Evolutionary conservation across 2,113 vertebrate species (phyloP).

Genomic region (Eptesicus fuscus): DNA sequence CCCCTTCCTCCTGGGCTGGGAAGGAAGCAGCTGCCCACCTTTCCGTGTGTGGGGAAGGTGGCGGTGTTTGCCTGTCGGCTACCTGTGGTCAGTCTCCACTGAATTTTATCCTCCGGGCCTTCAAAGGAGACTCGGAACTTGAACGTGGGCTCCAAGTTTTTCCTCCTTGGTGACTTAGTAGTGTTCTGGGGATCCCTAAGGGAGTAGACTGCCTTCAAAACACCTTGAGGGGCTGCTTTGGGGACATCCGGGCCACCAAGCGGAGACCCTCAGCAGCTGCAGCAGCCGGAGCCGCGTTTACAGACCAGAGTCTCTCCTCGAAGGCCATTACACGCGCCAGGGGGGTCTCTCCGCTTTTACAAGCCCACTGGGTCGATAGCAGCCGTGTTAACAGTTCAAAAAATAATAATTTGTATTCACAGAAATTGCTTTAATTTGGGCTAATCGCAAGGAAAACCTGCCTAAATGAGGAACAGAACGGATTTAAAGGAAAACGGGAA

Average conservation of each 20-base stretch:
- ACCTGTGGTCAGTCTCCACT: not conserved
- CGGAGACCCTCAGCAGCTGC: not conserved
- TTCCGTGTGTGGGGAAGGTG: not conserved
- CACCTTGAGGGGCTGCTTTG: not conserved
- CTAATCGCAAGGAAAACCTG: not conserved
- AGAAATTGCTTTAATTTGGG: not conserved
- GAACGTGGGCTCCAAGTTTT: not conserved
- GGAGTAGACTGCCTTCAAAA: not conserved
- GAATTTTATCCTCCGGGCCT: not conserved
- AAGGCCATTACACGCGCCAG: not conserved
- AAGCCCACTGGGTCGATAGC: not conserved
- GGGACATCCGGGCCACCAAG: not conserved
- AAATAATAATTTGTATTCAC: not conserved
- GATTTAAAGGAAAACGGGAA: slow-evolving; percentile 9
- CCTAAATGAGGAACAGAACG: not conserved
- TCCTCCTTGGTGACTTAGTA: not conserved
- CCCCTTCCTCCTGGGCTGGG: not conserved
- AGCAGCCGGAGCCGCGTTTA: not conserved
- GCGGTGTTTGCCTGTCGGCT: not conserved
- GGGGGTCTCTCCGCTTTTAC: not conserved
- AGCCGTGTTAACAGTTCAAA: not conserved
- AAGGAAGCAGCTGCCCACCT: not conserved
- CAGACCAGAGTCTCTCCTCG: not conserved
- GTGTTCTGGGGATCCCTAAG: not conserved
- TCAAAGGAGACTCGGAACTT: not conserved